Conservation (phyloP, 2,113 vertebrate species). For the Gavialis gangeticus region DNA sequence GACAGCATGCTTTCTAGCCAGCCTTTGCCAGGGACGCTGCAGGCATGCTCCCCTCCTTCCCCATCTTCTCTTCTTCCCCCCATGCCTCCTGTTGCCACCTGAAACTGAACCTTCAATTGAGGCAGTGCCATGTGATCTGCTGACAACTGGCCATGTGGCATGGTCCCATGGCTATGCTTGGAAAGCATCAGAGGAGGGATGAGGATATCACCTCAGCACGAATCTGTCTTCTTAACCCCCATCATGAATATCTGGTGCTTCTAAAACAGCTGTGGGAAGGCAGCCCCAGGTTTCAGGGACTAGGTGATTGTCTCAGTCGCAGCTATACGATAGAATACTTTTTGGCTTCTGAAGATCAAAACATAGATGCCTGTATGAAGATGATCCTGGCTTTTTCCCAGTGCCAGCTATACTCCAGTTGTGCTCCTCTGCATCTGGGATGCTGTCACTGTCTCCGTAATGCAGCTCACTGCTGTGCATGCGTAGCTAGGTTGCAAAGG, state of each 20-base stretch:
- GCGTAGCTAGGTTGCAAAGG: background rate
- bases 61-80: background rate
- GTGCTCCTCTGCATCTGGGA: fast-evolving
- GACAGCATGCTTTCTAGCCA: fast-evolving
- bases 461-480: background rate
- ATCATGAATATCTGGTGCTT: background rate
- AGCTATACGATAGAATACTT: background rate
- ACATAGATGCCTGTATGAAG: background rate
- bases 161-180: background rate
- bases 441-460: fast-evolving
- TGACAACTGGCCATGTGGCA: background rate
- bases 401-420: background rate
- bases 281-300: background rate
- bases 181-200: background rate
- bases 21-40: background rate
- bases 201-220: background rate
- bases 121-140: background rate
- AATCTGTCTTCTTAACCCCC: background rate
- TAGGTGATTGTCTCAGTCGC: background rate
- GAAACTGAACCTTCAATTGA: background rate
- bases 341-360: background rate
- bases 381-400: too few relatives aligned
- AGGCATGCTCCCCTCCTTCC: background rate
- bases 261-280: background rate
- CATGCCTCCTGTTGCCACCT: background rate